Percentiles rank a stretch among this genome's conserved stretches.
These are phyloP conservation scores for Pycnonotus jocosus DNA, from an alignment of 2,113 vertebrate species.

Conservation along the genomic window DNA sequence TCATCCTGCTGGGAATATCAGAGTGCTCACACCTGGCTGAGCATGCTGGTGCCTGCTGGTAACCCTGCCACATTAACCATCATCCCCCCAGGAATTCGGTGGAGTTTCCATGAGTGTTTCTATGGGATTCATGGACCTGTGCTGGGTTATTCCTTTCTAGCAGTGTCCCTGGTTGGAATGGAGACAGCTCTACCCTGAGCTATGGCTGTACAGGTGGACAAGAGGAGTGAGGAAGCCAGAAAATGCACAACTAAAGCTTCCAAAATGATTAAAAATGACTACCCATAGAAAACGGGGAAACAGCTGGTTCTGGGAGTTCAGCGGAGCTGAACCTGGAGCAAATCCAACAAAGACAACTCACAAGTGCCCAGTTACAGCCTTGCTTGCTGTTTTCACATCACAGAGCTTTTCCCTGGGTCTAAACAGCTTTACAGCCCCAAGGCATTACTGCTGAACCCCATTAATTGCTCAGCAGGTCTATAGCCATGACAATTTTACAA, in stretches of 20 bases:
- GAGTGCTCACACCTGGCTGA: background rate
- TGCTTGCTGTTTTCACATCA: background rate
- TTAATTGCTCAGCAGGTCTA: background rate
- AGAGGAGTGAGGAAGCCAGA: background rate
- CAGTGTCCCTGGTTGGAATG: background rate
- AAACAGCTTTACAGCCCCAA: background rate
- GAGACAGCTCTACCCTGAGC: background rate
- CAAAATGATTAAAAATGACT: background rate
- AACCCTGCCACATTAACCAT: fast-evolving
- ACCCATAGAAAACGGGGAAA: background rate
- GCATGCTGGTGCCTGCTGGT: fast-evolving
- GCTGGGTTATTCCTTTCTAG: background rate
- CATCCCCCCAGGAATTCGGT: too few relatives aligned
- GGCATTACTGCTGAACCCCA: background rate
- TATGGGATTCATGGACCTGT: background rate
- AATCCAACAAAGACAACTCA: background rate
- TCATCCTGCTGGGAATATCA: fast-evolving
- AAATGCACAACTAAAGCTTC: background rate
- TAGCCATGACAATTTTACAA: background rate
- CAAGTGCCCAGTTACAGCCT: background rate
- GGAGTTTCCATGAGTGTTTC: background rate
- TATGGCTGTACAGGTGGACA: background rate
- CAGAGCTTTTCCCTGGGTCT: background rate
- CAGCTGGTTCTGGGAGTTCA: fast-evolving
- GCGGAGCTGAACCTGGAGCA: background rate